These are phyloP conservation scores for Synergus japonicus DNA, from an alignment of 2,888 invertebrate genomes.

Conservation along the genomic window DNA sequence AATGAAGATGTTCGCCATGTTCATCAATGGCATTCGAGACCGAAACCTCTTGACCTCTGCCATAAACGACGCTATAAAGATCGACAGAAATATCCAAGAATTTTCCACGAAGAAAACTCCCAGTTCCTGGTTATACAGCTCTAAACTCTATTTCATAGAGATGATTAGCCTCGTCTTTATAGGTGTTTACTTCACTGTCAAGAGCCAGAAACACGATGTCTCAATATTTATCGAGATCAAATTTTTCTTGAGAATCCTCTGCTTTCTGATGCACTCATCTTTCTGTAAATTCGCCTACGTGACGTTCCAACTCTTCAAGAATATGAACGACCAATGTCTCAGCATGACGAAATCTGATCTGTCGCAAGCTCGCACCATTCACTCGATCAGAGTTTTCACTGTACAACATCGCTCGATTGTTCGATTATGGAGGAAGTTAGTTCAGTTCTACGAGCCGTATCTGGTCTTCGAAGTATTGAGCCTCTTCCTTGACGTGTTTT, in stretches of 20 bases:
- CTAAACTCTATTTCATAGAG: not conserved
- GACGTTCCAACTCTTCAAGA: not conserved
- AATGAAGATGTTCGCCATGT: conserved; percentile 19
- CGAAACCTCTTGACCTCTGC: not conserved
- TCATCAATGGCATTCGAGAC: conserved; percentile 1
- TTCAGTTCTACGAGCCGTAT: conserved; percentile 24
- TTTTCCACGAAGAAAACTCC: not conserved
- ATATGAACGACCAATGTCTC: conserved; percentile 10
- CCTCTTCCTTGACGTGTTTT: conserved; percentile 1
- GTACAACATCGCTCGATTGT: conserved; percentile 14
- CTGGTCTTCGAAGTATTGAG: conserved; percentile 19
- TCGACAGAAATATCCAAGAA: conserved; percentile 15
- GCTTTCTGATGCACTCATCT: conserved; percentile 25
- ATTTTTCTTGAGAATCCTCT: not conserved
- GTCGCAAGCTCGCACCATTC: not conserved
- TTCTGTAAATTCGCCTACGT: conserved; percentile 20
- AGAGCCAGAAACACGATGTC: not conserved
- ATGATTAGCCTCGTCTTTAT: not conserved
- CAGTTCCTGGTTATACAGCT: conserved; percentile 2
- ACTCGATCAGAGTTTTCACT: conserved; percentile 18
- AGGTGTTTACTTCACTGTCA: not conserved
- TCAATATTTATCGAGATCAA: conserved; percentile 10
- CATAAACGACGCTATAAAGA: not conserved
- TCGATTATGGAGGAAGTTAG: conserved; percentile 20
- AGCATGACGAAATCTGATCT: not conserved